Percentiles rank a stretch among this genome's conserved stretches.
These are phyloP conservation scores for Aquila chrysaetos DNA, from an alignment of 2,797 vertebrate species.

Conservation along the genomic window DNA sequence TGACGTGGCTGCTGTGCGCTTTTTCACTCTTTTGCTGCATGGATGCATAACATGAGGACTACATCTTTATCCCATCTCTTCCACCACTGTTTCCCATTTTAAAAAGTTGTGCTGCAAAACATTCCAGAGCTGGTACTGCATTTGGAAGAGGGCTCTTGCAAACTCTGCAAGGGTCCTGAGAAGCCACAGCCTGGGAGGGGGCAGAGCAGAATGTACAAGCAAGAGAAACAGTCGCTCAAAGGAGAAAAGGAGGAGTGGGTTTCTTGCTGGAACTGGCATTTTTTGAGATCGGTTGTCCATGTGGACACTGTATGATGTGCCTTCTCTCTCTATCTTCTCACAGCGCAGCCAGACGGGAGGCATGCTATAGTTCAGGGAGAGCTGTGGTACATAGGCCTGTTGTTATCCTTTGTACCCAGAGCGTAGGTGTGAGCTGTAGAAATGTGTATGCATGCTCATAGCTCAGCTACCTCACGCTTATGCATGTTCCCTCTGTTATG, in stretches of 20 bases:
- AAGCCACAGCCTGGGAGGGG: not conserved
- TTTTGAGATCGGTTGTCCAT: not conserved
- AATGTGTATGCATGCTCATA: not conserved
- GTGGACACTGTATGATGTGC: not conserved
- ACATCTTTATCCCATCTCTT: not conserved
- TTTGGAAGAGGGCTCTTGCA: not conserved
- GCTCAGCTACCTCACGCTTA: not conserved
- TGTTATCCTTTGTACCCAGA: not conserved
- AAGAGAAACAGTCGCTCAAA: not conserved
- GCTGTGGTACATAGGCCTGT: not conserved
- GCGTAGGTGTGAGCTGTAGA: not conserved
- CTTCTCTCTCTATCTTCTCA: not conserved
- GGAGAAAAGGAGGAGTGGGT: not conserved
- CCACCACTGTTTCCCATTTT: not conserved
- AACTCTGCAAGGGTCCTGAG: accelerated
- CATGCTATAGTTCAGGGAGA: not conserved
- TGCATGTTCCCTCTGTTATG: not conserved
- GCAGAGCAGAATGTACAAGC: not conserved
- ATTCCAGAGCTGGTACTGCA: not conserved
- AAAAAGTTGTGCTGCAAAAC: not conserved
- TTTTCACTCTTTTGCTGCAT: not conserved
- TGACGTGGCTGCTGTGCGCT: not conserved
- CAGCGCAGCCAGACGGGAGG: not conserved
- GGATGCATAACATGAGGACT: not conserved
- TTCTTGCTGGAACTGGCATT: not conserved